These are phyloP conservation scores for Pardosa pseudoannulata DNA, from an alignment of 2,888 invertebrate genomes.

Conservation along the genomic window DNA sequence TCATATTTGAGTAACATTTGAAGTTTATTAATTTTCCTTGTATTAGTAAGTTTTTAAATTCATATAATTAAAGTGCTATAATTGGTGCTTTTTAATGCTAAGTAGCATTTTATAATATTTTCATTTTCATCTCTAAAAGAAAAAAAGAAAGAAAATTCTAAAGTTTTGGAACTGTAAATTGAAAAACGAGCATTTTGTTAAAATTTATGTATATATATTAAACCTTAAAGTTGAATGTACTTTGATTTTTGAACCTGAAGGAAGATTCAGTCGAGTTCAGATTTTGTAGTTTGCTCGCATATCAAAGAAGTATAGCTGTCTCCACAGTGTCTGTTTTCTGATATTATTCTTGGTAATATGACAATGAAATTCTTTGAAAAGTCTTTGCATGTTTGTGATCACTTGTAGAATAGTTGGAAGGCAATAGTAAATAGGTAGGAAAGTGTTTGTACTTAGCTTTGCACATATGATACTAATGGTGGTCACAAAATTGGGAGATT, in stretches of 20 bases:
- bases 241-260: background rate
- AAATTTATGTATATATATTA: background rate
- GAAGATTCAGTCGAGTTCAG: background rate
- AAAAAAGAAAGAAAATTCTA: background rate
- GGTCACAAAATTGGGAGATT: constrained; percentile 17
- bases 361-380: background rate
- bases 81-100: too few species aligned
- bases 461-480: constrained; percentile 33
- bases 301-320: background rate
- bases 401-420: constrained; percentile 25
- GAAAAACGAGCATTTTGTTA: background rate
- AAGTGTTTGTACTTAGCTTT: constrained; percentile 37
- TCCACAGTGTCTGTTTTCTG: background rate
- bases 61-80: too few species aligned
- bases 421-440: constrained; percentile 18
- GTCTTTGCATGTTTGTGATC: constrained; percentile 6
- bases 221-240: background rate
- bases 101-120: too few species aligned
- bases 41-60: too few species aligned
- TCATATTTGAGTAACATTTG: too few species aligned
- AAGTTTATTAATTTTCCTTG: too few species aligned
- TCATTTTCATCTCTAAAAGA: too few species aligned
- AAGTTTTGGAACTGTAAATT: too few species aligned
- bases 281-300: constrained; percentile 5
- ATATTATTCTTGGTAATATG: background rate